These are phyloP conservation scores for Metopia argyrocephala DNA, from an alignment of 2,888 invertebrate species.

Conservation along the genomic window DNA sequence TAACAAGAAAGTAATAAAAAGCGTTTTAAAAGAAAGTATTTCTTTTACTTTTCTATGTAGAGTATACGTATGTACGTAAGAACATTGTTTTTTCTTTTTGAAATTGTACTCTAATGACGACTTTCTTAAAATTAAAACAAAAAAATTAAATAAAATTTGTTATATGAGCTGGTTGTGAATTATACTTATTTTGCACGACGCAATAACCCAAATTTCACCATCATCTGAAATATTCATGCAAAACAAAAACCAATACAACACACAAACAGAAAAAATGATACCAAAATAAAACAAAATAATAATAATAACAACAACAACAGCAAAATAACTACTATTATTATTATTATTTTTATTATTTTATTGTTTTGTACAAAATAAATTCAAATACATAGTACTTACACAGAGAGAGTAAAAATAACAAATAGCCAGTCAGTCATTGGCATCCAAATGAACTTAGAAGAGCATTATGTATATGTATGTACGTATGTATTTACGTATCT, in stretches of 20 bases:
- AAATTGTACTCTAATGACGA: too few relatives aligned
- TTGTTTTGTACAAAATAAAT: constrained; percentile 12
- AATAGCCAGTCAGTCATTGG: not conserved
- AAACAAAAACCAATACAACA: not conserved
- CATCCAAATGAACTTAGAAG: not conserved
- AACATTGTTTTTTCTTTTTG: not conserved
- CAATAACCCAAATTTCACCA: constrained; percentile 56
- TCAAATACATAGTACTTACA: constrained; percentile 11
- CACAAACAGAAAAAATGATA: not conserved
- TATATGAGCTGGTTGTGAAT: not conserved
- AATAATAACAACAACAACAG: not conserved
- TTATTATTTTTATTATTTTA: too few relatives aligned
- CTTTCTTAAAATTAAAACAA: too few relatives aligned
- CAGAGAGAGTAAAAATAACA: too few relatives aligned
- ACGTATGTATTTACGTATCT: not conserved
- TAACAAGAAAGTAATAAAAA: too few relatives aligned
- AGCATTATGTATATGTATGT: not conserved
- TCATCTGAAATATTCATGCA: constrained; percentile 19
- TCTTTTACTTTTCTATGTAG: too few relatives aligned
- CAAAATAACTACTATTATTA: constrained; percentile 11
- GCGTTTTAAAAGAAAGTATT: too few relatives aligned
- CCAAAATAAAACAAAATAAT: constrained; percentile 12
- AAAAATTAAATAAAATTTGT: not conserved
- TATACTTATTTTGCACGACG: constrained; percentile 31
- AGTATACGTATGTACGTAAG: too few relatives aligned